Percentiles rank a stretch among this genome's conserved stretches.
These are phyloP conservation scores for Mugil cephalus DNA, from an alignment of 2,113 vertebrate genomes.

Conservation along the genomic window DNA sequence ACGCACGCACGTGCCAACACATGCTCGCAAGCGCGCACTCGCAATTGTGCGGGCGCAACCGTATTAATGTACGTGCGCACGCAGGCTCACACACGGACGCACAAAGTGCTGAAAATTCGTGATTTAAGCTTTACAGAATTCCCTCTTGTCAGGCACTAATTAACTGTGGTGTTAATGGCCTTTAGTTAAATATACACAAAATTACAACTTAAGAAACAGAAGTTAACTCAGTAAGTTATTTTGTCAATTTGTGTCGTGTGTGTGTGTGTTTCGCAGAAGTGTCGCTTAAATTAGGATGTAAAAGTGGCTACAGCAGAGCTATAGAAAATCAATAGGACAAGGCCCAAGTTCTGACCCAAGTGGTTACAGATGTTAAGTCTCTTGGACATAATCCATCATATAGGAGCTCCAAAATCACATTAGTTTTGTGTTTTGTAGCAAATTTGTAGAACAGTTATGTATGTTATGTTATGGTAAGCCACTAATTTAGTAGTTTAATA, in stretches of 20 bases:
- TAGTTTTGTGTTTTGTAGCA: not conserved
- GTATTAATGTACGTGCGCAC: not conserved
- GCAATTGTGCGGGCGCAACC: not conserved
- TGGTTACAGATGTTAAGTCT: slow-evolving; percentile 10
- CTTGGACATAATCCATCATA: slow-evolving; percentile 3
- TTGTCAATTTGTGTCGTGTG: not conserved
- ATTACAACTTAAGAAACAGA: not conserved
- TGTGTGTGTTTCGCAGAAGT: not conserved
- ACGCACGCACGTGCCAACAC: slow-evolving; percentile 15
- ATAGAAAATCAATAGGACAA: slow-evolving; percentile 54
- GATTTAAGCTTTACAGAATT: slow-evolving; percentile 17
- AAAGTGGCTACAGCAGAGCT: slow-evolving; percentile 19
- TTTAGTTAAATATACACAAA: slow-evolving; percentile 41
- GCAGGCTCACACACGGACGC: not conserved
- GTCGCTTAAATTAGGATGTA: slow-evolving; percentile 16
- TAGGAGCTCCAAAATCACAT: slow-evolving; percentile 5
- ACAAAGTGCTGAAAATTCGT: slow-evolving; percentile 2
- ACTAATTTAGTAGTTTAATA: not conserved
- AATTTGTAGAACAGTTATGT: not conserved
- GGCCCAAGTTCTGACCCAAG: slow-evolving; percentile 33
- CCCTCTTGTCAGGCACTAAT: slow-evolving; percentile 47
- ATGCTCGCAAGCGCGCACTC: not conserved
- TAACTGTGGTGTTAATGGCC: slow-evolving; percentile 41
- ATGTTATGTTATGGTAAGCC: not conserved
- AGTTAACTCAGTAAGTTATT: not conserved